Evolutionary conservation across 2,888 invertebrate genomes (phyloP).

Genomic region (Hydroisotoma schaefferi): DNA sequence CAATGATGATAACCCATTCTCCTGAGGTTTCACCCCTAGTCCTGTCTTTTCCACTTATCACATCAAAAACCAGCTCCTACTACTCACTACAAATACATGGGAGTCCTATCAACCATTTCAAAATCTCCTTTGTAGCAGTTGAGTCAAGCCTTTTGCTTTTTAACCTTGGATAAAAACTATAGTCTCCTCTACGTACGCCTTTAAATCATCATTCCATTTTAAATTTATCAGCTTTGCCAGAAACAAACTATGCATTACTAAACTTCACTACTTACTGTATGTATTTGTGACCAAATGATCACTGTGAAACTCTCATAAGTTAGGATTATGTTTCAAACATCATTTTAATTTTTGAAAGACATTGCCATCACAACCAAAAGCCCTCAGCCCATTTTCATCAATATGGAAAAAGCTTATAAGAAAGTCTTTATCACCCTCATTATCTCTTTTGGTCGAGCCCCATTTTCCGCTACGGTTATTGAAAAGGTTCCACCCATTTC

Average conservation of each 20-base stretch:
- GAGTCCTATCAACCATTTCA: neutral
- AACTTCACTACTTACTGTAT: too few species aligned
- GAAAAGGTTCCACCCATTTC: neutral
- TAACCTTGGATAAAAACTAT: constrained; percentile 5
- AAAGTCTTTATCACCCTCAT: constrained; percentile 8
- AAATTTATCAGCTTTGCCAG: neutral
- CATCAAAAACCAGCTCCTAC: constrained; percentile 12
- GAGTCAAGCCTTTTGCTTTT: too few species aligned
- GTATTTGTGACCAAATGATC: too few species aligned
- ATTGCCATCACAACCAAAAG: too few species aligned
- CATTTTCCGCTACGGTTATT: neutral
- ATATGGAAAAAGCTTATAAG: neutral
- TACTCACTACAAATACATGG: neutral
- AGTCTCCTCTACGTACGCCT: neutral
- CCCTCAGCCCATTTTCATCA: neutral
- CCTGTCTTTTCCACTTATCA: constrained; percentile 9
- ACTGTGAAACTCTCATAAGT: too few species aligned
- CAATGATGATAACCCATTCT: constrained; percentile 42
- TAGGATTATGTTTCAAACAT: too few species aligned
- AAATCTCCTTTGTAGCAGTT: neutral
- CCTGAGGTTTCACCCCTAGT: constrained; percentile 26
- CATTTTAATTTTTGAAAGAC: too few species aligned
- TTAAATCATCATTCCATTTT: neutral
- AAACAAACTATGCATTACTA: neutral
- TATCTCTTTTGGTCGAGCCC: neutral